Conservation (phyloP, 2,113 vertebrate species). For the Progne subis region DNA sequence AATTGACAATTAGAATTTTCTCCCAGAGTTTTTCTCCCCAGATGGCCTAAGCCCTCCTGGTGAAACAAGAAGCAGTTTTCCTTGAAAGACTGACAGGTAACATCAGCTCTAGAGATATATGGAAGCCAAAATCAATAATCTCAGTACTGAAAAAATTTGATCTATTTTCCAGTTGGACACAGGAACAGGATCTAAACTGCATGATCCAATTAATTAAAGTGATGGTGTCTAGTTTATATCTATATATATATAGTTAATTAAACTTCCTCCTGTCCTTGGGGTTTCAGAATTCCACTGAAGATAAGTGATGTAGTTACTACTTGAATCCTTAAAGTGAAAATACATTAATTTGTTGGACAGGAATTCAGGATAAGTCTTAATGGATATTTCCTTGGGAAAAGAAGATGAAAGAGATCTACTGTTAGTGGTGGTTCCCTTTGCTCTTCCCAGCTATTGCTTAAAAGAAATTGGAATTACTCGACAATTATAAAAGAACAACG, state of each 20-base stretch:
- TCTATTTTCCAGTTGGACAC: neutral
- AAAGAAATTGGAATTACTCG: neutral
- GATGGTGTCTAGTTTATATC: neutral
- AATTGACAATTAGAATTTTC: neutral
- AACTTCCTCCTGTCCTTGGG: neutral
- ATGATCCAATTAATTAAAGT: neutral
- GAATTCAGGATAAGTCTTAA: neutral
- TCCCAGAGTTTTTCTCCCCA: neutral
- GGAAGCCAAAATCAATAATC: neutral
- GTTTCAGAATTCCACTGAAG: neutral
- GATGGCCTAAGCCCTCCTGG: neutral
- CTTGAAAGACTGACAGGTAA: neutral
- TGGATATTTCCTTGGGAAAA: neutral
- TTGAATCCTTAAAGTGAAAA: neutral
- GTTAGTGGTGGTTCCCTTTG: neutral
- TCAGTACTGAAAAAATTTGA: neutral
- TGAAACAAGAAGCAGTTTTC: neutral
- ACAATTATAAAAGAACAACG: neutral
- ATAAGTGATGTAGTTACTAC: neutral
- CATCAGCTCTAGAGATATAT: neutral
- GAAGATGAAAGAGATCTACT: neutral
- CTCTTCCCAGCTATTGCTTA: neutral
- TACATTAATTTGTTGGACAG: neutral
- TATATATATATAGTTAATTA: neutral
- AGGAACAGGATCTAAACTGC: neutral